phyloP scores from a whole-genome alignment of 2,113 vertebrate species.

The Anser cygnoides region DNA sequence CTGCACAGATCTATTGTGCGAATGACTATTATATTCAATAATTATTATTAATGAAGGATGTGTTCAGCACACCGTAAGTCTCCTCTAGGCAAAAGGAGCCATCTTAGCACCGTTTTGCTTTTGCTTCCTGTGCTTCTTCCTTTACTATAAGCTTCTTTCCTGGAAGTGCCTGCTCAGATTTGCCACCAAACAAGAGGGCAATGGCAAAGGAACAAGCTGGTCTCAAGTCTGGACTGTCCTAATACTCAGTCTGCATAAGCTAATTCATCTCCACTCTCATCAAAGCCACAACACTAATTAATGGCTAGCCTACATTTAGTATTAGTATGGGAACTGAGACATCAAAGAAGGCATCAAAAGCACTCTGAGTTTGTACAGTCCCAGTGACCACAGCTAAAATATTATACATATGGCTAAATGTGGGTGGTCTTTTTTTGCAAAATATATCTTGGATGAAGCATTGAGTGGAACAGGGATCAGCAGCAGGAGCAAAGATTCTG shows the following conservation, averaged over 20 bases:
- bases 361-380: background rate
- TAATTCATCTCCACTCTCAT: background rate
- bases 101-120: background rate
- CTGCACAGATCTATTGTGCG: background rate
- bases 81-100: background rate
- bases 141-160: background rate
- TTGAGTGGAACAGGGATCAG: background rate
- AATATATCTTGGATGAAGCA: background rate
- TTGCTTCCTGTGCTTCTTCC: background rate
- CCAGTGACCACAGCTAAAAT: background rate
- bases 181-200: background rate
- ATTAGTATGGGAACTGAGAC: background rate
- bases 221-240: background rate
- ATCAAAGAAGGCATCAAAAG: background rate
- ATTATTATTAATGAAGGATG: background rate
- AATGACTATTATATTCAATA: background rate
- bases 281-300: background rate
- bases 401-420: background rate
- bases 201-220: background rate
- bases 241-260: background rate
- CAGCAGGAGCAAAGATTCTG: background rate
- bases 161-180: background rate
- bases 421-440: background rate
- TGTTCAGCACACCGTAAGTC: background rate
- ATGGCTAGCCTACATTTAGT: background rate